Percentiles rank a stretch among this genome's conserved stretches.
Conservation (phyloP, 2,888 invertebrate species). For the Pandemis cinnamomeana region DNA sequence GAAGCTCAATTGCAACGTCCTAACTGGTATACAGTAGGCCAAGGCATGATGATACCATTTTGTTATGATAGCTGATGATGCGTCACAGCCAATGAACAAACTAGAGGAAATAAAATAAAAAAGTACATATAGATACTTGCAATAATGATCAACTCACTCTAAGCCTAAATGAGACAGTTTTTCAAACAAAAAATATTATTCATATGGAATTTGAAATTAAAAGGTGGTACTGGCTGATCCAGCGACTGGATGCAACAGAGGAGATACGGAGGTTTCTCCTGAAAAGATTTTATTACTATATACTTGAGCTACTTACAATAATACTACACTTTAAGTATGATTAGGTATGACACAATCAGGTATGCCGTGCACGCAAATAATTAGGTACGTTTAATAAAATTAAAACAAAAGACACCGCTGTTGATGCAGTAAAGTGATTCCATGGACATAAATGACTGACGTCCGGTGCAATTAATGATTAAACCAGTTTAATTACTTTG, state of each 20-base stretch:
- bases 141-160: no score
- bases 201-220: no score
- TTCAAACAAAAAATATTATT: no score
- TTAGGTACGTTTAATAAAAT: constrained; percentile 21
- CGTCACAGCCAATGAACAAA: constrained; percentile 18
- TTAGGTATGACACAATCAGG: background rate
- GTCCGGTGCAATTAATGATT: constrained; percentile 53
- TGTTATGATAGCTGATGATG: constrained; percentile 20
- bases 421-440: constrained; percentile 43
- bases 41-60: constrained; percentile 32
- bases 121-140: background rate
- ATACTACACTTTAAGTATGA: background rate
- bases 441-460: constrained; percentile 51
- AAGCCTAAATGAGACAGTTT: no score
- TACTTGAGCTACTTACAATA: no score
- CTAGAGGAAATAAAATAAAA: background rate
- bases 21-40: constrained; percentile 49
- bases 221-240: no score
- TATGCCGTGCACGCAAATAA: background rate
- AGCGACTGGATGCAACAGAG: no score
- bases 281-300: no score
- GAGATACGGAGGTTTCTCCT: background rate
- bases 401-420: constrained; percentile 23
- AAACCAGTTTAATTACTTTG: constrained; percentile 45
- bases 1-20: constrained; percentile 60